phyloP scores from a whole-genome alignment of 2,113 vertebrate species.

The Noturus placidus region DNA sequence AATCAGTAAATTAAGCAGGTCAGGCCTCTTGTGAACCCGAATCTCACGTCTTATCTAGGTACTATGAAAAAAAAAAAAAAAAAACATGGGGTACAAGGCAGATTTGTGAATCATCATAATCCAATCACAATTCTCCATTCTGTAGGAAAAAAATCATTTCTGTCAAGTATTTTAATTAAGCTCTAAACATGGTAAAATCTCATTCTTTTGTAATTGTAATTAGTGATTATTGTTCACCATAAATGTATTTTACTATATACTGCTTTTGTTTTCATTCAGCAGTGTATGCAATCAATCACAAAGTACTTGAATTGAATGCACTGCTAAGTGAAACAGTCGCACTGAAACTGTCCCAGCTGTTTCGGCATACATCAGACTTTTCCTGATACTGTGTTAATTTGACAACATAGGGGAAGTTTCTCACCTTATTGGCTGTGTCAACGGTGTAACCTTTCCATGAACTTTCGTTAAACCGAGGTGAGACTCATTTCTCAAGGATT shows the following conservation, averaged over 20 bases:
- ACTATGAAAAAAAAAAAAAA: neutral
- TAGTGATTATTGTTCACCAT: neutral
- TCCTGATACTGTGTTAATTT: neutral
- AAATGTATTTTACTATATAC: neutral
- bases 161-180: neutral
- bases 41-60: neutral
- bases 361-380: neutral
- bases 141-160: too few relatives aligned
- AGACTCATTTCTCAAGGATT: conserved; percentile 62
- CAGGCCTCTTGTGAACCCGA: neutral
- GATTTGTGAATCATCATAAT: neutral
- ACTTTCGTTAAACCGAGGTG: conserved; percentile 52
- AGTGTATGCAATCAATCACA: conserved; percentile 35
- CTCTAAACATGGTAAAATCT: neutral
- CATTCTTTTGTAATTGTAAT: neutral
- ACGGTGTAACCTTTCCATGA: conserved; percentile 54
- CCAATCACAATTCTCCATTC: neutral
- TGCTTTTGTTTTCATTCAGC: neutral
- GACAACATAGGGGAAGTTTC: neutral
- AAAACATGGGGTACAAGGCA: neutral
- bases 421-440: conserved; percentile 46
- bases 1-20: neutral
- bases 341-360: neutral
- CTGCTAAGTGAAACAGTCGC: neutral
- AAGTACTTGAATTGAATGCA: neutral